Evolutionary conservation across 2,113 vertebrate genomes (phyloP).

Genomic region (Cyphotilapia sp.): DNA sequence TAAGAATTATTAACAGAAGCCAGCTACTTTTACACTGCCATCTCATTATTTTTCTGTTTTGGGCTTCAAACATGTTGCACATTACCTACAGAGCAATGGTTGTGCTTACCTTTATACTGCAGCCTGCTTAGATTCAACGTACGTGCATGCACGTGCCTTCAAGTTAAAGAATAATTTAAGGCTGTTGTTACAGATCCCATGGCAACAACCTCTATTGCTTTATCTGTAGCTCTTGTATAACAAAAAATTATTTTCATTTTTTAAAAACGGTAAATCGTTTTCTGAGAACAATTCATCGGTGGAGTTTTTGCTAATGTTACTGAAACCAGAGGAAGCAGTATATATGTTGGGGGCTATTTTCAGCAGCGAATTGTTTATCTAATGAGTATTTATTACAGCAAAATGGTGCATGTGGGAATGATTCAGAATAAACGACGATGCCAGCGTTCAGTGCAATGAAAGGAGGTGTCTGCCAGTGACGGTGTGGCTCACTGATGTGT

Average conservation of each 20-base stretch:
- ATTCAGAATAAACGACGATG: neutral
- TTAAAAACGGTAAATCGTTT: neutral
- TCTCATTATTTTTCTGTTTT: neutral
- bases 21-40: neutral
- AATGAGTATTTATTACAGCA: neutral
- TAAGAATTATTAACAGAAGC: neutral
- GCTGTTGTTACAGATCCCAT: neutral
- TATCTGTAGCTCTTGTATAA: neutral
- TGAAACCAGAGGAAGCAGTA: neutral
- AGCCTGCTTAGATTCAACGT: neutral
- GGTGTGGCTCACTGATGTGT: neutral
- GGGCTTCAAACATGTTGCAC: neutral
- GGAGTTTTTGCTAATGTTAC: neutral
- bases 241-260: neutral
- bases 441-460: neutral
- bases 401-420: neutral
- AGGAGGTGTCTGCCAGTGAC: neutral
- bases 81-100: neutral
- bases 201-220: neutral
- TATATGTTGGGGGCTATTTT: neutral
- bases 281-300: neutral
- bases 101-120: neutral
- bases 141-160: neutral
- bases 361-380: neutral
- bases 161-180: neutral